Base-by-base conservation (phyloP, 2,113 vertebrate species). In the Podocnemis expansa region DNA sequence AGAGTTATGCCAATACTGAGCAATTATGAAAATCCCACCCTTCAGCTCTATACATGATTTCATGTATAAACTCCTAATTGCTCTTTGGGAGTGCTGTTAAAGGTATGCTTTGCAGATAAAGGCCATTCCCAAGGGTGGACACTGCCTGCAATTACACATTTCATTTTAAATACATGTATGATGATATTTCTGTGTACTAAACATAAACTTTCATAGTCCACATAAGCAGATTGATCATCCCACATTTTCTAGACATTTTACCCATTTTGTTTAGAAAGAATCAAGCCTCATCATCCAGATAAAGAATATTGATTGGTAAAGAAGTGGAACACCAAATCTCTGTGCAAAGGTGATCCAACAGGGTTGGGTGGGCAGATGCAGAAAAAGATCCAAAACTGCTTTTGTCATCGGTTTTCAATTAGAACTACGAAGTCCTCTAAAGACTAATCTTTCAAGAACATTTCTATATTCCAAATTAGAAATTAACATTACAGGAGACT, bases 391-490 rank as follows among this genome's bases (percentile, higher is more conserved):
- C 27, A 83, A 84, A n/a, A n/a, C 22, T 80, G 12, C 43, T 80
- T 78, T 80, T 78, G 56, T 70, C 51, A 58, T 31, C 27, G 89
- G 51, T 38, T 75, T 84, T 89, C 56, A 76, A 82, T 87, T 73
- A 80, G 78, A 87, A 81, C 55, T 87, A 80, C 75, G 52, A 43
- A 9, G 49, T 90, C 47, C 67, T 54, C 85, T 82, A 27, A 70
- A 54, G 58, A 89, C 56, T 43, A 75, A 81, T 81, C 84, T 83
- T 78, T 58, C 56, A 82, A 78, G 84, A 88, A 92, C 75, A 87
- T 94, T 89, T n/a, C n/a, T n/a, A 85, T 90, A 60, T 90, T 90
- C 87, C 89, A 88, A 88, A 51, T 63, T 84, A 80, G 85, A 73
- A 87, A 80, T 80, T 91, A 89, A 89, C 73, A 92, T 43, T 24